Conservation (phyloP, 2,797 vertebrate species). For the Argentina silus region DNA sequence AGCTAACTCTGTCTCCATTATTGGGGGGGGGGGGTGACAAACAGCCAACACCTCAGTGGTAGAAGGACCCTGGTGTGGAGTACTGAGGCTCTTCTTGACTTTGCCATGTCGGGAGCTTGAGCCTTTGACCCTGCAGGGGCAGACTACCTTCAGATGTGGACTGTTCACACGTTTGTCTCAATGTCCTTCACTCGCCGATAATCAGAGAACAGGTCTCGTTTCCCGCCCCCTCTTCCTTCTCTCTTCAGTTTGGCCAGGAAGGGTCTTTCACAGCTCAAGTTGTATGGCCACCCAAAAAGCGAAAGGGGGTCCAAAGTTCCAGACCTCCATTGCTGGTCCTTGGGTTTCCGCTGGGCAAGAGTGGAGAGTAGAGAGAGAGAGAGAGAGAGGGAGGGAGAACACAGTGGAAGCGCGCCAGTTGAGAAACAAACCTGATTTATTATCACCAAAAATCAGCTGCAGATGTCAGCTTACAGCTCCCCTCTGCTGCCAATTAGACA, state of each 20-base stretch:
- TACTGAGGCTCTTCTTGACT: background rate
- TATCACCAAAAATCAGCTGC: slow-evolving; percentile 85
- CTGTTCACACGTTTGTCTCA: slow-evolving; percentile 74
- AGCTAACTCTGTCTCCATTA: too few relatives aligned
- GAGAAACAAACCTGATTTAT: slow-evolving; percentile 87
- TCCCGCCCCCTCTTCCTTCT: slow-evolving; percentile 42
- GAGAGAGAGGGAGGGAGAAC: slow-evolving; percentile 56
- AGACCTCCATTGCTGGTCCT: slow-evolving; percentile 65
- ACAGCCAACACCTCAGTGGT: background rate
- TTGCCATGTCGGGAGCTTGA: background rate
- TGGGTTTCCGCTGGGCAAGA: slow-evolving; percentile 59
- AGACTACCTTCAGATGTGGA: slow-evolving; percentile 46
- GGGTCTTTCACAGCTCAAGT: slow-evolving; percentile 73
- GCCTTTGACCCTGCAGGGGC: background rate
- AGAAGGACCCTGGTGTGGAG: background rate
- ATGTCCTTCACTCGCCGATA: slow-evolving; percentile 66
- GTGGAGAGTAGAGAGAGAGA: slow-evolving; percentile 69
- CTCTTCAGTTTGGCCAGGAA: slow-evolving; percentile 58
- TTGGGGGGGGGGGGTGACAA: background rate
- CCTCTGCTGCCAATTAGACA: slow-evolving; percentile 87
- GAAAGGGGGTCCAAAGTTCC: slow-evolving; percentile 54
- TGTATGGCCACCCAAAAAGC: slow-evolving; percentile 73
- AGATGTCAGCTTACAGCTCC: slow-evolving; percentile 82
- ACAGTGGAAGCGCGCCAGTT: slow-evolving; percentile 76
- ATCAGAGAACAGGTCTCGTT: slow-evolving; percentile 59